A percentile compares a stretch with the other conserved stretches of the same genome.
Evolutionary conservation across 2,113 vertebrate genomes (phyloP).

Genomic region (Corythoichthys haematopterus): DNA sequence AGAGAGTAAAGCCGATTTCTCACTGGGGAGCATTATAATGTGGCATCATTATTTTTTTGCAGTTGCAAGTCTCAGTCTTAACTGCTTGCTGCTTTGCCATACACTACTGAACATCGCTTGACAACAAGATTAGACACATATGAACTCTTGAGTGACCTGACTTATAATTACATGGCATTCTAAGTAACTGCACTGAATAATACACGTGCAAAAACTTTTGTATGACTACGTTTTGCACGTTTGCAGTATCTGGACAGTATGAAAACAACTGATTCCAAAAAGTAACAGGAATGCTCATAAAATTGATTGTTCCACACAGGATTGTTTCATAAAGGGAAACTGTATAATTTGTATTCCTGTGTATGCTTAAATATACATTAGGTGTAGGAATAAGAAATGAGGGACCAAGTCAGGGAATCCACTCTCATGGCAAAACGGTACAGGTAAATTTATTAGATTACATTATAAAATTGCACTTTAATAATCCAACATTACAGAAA

Average conservation of each 20-base stretch:
- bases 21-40: conserved; percentile 36
- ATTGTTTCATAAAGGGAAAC: neutral
- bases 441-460: conserved; percentile 40
- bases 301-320: neutral
- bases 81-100: conserved; percentile 8
- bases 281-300: neutral
- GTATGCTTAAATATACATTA: neutral
- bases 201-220: neutral
- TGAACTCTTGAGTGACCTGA: neutral
- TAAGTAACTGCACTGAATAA: neutral
- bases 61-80: conserved; percentile 18
- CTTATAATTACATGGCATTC: neutral
- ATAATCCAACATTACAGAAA: too few relatives aligned
- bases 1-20: conserved; percentile 40
- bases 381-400: conserved; percentile 10
- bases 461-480: too few relatives aligned
- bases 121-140: neutral
- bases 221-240: neutral
- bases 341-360: neutral
- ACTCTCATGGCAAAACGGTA: conserved; percentile 41
- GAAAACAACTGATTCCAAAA: conserved; percentile 14
- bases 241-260: neutral
- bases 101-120: conserved; percentile 4
- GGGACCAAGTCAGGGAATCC: conserved; percentile 37
- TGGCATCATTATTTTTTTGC: conserved; percentile 30